phyloP scores from a whole-genome alignment of 1,140 invertebrate genomes.

The Arctopsyche grandis region DNA sequence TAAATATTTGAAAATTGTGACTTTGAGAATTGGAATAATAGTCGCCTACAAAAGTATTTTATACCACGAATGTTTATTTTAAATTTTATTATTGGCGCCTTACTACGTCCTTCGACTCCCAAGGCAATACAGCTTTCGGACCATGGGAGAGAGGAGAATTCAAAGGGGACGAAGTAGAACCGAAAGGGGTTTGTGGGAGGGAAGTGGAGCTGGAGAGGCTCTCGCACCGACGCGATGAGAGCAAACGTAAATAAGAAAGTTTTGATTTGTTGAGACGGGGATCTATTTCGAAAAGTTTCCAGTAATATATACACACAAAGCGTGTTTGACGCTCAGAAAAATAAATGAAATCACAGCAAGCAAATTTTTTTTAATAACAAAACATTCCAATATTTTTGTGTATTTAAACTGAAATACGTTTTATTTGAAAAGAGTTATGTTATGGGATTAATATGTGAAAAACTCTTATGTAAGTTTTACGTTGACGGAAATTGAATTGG shows the following conservation, averaged over 20 bases:
- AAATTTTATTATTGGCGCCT: conserved; percentile 1
- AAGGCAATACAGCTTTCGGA: background rate
- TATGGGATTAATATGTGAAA: no score
- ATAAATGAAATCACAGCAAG: no score
- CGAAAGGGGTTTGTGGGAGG: background rate
- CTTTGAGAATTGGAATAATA: background rate
- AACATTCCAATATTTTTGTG: no score
- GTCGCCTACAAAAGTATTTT: background rate
- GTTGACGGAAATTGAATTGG: no score
- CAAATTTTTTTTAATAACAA: no score
- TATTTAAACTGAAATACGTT: no score
- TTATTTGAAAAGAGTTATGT: no score
- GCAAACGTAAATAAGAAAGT: conserved; percentile 46
- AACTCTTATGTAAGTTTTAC: no score
- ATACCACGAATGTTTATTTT: conserved; percentile 16
- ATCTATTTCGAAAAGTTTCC: conserved; percentile 32
- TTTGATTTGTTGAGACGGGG: conserved; percentile 46
- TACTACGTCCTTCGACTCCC: background rate
- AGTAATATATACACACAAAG: background rate
- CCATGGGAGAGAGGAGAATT: background rate
- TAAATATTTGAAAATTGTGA: no score
- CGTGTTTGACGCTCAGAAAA: background rate
- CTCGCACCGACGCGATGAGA: conserved; percentile 22
- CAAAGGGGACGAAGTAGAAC: background rate
- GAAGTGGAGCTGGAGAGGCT: background rate